Conservation (phyloP, 2,888 invertebrate species). For the Meteorus colon region DNA sequence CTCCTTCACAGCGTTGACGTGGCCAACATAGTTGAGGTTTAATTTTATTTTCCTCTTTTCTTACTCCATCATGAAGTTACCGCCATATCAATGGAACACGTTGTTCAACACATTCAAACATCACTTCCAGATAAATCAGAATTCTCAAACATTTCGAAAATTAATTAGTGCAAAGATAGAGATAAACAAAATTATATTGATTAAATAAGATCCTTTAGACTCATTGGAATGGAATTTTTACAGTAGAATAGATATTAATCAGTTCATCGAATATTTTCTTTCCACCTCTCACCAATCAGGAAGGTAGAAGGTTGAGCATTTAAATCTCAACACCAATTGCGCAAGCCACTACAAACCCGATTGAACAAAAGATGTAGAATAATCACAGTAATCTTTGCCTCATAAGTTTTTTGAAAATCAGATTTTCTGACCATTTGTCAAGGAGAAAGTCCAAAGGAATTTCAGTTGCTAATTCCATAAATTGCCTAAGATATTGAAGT, state of each 20-base stretch:
- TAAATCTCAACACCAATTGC: no score
- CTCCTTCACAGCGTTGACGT: neutral
- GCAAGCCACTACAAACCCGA: no score
- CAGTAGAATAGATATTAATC: neutral
- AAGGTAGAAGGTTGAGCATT: no score
- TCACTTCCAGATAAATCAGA: neutral
- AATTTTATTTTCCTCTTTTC: slow-evolving; percentile 13
- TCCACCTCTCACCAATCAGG: no score
- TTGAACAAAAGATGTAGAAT: no score
- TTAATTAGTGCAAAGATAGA: neutral
- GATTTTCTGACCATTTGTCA: no score
- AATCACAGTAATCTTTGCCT: no score
- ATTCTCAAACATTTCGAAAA: neutral
- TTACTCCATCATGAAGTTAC: slow-evolving; percentile 13
- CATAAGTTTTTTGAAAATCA: no score
- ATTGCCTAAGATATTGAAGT: no score
- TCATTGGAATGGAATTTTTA: neutral
- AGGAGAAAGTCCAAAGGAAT: no score
- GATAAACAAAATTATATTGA: neutral
- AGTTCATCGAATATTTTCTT: no score
- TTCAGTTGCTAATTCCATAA: no score
- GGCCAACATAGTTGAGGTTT: slow-evolving; percentile 25
- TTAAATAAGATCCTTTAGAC: neutral
- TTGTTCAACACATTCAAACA: neutral
- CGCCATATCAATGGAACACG: slow-evolving; percentile 1